Evolutionary conservation across 1,140 invertebrate species (phyloP).

Genomic region (Hyles vespertilio): DNA sequence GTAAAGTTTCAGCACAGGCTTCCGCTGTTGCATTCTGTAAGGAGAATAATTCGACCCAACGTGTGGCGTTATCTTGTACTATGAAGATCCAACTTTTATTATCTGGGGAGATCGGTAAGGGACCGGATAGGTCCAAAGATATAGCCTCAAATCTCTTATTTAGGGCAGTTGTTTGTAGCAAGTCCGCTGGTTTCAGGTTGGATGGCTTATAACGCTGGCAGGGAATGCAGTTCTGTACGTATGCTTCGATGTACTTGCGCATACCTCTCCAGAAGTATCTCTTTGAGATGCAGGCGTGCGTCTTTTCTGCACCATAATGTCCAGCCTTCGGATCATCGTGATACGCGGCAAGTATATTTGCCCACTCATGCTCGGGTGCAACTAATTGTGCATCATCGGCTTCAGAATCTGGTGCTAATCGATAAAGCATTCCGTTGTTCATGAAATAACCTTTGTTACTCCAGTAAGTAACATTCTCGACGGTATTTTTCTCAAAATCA

Average conservation of each 20-base stretch:
- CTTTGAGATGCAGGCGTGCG: constrained; percentile 20
- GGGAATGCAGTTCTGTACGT: constrained; percentile 23
- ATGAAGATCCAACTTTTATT: constrained; percentile 41
- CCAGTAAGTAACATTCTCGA: constrained; percentile 16
- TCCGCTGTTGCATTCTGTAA: constrained; percentile 39
- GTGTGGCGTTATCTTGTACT: constrained; percentile 38
- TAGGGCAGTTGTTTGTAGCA: constrained; percentile 22
- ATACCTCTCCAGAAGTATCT: constrained; percentile 44
- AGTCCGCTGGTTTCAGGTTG: constrained; percentile 35
- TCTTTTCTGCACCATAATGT: constrained; percentile 30
- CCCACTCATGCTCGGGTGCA: constrained; percentile 15
- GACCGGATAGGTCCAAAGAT: constrained; percentile 42
- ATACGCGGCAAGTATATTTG: constrained; percentile 15
- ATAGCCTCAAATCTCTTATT: constrained; percentile 34
- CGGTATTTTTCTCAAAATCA: constrained; percentile 1
- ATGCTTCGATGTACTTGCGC: constrained; percentile 25
- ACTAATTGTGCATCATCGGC: constrained; percentile 18
- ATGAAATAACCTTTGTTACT: constrained; percentile 22
- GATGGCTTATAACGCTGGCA: constrained; percentile 39
- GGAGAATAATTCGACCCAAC: constrained; percentile 48
- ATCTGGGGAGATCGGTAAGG: constrained; percentile 23
- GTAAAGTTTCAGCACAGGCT: constrained; percentile 32
- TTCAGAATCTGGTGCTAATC: constrained; percentile 9
- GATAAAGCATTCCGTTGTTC: constrained; percentile 23
- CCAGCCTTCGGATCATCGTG: constrained; percentile 20